These are phyloP conservation scores for Molossus molossus DNA, from an alignment of 2,797 vertebrate genomes.

Conservation along the genomic window DNA sequence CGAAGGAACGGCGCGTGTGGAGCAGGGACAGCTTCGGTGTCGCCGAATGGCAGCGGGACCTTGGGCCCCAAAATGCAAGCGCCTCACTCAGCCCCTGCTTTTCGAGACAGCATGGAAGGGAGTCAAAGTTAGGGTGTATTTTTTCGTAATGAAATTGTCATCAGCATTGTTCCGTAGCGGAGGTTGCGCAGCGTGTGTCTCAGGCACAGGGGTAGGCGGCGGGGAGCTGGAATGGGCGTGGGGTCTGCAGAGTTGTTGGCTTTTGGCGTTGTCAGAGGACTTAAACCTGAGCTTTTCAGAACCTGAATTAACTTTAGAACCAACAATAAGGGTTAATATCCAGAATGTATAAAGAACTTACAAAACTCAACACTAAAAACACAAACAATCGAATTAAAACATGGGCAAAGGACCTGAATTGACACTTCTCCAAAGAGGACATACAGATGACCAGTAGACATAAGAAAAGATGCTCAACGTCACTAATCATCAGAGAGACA, in stretches of 20 bases:
- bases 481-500: neutral
- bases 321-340: neutral
- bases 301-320: neutral
- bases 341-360: neutral
- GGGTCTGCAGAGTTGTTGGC: neutral
- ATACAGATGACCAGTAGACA: neutral
- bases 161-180: neutral
- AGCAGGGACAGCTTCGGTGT: neutral
- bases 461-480: neutral
- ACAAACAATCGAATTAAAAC: neutral
- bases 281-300: neutral
- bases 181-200: neutral
- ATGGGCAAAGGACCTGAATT: neutral
- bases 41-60: neutral
- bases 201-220: neutral
- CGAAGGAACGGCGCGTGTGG: neutral
- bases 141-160: constrained; percentile 12
- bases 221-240: neutral
- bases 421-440: neutral
- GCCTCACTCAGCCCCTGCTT: neutral
- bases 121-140: neutral
- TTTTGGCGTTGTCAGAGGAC: neutral
- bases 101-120: neutral
- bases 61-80: neutral
- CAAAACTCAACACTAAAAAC: neutral